phyloP scores from a whole-genome alignment of 2,113 vertebrate genomes.

The Piprites chloris region DNA sequence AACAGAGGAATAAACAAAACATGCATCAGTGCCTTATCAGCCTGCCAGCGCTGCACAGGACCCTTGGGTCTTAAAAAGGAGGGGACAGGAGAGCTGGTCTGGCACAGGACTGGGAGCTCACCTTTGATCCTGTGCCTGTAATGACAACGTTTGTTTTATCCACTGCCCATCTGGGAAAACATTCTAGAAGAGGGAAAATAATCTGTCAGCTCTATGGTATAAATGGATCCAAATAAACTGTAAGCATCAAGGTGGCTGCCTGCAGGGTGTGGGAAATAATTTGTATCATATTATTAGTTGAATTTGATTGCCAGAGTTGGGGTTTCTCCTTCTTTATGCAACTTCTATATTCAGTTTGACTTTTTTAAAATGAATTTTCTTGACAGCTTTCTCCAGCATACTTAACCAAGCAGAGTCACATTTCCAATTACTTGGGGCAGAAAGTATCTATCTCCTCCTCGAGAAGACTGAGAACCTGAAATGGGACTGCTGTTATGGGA shows the following conservation, averaged over 20 bases:
- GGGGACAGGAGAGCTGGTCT: neutral
- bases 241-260: neutral
- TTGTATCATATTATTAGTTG: neutral
- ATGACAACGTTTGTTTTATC: neutral
- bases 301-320: neutral
- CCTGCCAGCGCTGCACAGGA: neutral
- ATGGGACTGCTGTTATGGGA: neutral
- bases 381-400: neutral
- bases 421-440: neutral
- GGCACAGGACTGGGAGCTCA: neutral
- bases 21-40: neutral
- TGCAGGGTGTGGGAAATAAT: neutral
- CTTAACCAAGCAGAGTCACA: neutral
- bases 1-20: neutral
- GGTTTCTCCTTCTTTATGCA: neutral
- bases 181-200: neutral
- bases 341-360: neutral
- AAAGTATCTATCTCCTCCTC: neutral
- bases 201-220: neutral
- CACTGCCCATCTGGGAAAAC: neutral
- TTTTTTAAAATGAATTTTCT: neutral
- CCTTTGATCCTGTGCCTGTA: neutral
- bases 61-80: neutral
- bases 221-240: neutral
- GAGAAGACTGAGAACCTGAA: neutral